Evolutionary conservation across 1,140 invertebrate species (phyloP).

Genomic region (Eubasilissa regina): DNA sequence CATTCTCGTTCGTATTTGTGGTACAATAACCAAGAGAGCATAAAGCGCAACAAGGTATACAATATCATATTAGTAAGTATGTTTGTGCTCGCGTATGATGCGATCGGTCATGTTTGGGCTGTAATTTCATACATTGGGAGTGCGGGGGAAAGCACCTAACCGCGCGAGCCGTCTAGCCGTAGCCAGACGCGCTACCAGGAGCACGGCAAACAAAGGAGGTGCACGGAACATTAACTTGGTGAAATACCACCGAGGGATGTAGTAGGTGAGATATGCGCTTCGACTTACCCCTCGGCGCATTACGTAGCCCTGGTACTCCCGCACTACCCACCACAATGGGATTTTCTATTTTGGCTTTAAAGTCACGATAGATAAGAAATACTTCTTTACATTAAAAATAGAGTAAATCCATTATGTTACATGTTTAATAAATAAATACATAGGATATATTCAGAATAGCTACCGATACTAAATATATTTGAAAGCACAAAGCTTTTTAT

Average conservation of each 20-base stretch:
- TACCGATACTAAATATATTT: no score
- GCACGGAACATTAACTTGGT: conserved; percentile 60
- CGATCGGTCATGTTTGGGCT: conserved; percentile 26
- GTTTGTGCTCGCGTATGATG: not conserved
- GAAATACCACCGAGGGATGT: conserved; percentile 58
- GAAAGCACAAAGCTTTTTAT: no score
- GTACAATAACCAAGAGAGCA: conserved; percentile 27
- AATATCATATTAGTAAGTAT: not conserved
- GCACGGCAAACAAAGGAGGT: conserved; percentile 59
- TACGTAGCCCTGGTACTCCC: conserved; percentile 10
- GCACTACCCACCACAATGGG: conserved; percentile 9
- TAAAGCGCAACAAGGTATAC: conserved; percentile 6
- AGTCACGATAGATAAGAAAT: conserved; percentile 21
- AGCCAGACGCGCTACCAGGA: conserved; percentile 37
- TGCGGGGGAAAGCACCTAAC: conserved; percentile 18
- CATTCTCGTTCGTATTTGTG: not conserved
- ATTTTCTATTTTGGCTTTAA: conserved; percentile 27
- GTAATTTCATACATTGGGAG: conserved; percentile 38
- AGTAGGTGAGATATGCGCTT: conserved; percentile 47
- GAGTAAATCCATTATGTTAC: no score
- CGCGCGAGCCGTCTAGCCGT: conserved; percentile 36
- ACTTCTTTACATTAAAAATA: not conserved
- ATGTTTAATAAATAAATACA: no score
- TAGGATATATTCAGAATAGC: no score
- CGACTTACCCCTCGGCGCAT: conserved; percentile 24